Evolutionary conservation across 2,113 vertebrate species (phyloP).

Genomic region (Lepisosteus osseus): DNA sequence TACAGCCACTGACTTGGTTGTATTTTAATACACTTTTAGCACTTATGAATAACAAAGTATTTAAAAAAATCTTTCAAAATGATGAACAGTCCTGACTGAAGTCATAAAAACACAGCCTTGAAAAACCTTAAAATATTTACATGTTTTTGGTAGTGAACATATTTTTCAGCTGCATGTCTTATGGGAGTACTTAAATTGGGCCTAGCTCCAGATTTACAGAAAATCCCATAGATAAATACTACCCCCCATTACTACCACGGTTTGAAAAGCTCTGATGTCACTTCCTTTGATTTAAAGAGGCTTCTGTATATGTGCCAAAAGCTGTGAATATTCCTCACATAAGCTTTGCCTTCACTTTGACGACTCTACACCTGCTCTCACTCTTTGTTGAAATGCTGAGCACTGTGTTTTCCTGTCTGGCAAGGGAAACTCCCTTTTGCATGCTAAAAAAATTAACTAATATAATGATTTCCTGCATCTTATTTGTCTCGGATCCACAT

Average conservation of each 20-base stretch:
- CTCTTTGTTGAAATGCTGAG: conserved; percentile 47
- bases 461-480: conserved; percentile 24
- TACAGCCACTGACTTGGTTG: no score
- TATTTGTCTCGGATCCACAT: no score
- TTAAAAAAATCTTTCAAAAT: no score
- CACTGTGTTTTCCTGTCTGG: conserved; percentile 46
- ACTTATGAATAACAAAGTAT: no score
- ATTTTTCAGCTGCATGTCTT: not conserved
- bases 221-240: not conserved
- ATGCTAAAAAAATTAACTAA: conserved; percentile 30
- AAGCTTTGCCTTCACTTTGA: not conserved
- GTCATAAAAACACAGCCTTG: no score
- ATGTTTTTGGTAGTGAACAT: not conserved
- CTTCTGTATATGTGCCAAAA: conserved; percentile 15
- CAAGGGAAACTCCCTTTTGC: conserved; percentile 36
- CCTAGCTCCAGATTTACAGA: not conserved
- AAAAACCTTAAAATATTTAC: no score
- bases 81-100: no score
- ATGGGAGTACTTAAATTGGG: not conserved
- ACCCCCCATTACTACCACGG: not conserved
- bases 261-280: conserved; percentile 15
- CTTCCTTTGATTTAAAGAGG: conserved; percentile 12
- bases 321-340: conserved; percentile 12
- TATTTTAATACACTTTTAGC: no score
- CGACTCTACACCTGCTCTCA: conserved; percentile 48